phyloP scores from a whole-genome alignment of 2,888 invertebrate genomes.

The Apamea anceps region DNA sequence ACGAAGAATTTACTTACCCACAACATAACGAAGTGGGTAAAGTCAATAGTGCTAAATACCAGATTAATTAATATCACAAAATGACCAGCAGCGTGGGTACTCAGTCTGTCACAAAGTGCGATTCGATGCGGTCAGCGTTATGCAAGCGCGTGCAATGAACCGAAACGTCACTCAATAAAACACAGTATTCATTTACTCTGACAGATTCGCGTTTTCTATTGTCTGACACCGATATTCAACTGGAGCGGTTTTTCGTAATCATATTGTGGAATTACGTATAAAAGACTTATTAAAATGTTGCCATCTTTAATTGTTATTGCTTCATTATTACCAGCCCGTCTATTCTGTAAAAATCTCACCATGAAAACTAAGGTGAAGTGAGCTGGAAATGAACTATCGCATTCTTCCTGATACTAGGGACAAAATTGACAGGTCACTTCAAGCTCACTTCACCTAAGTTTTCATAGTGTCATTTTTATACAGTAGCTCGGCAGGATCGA shows the following conservation, averaged over 20 bases:
- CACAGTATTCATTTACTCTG: conserved; percentile 55
- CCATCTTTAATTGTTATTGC: neutral
- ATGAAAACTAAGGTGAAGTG: too few relatives aligned
- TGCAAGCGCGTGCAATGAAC: conserved; percentile 62
- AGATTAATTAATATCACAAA: conserved; percentile 16
- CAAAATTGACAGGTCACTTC: too few relatives aligned
- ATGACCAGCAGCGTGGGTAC: conserved; percentile 3
- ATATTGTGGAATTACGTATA: conserved; percentile 8
- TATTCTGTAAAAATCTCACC: too few relatives aligned
- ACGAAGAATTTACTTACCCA: neutral
- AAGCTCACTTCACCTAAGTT: too few relatives aligned
- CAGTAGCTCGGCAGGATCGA: neutral
- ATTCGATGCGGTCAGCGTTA: conserved; percentile 53
- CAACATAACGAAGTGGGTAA: neutral
- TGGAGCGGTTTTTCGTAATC: conserved; percentile 39
- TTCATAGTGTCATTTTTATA: too few relatives aligned
- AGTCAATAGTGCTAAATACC: neutral
- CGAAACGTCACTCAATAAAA: conserved; percentile 63
- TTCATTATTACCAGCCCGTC: neutral
- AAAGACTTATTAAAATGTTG: conserved; percentile 27
- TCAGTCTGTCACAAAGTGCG: conserved; percentile 30
- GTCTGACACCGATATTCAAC: conserved; percentile 48
- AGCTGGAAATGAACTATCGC: too few relatives aligned
- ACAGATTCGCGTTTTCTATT: conserved; percentile 56
- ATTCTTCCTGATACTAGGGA: too few relatives aligned